Base-by-base conservation (phyloP, 2,113 vertebrate genomes). In the Isurus oxyrinchus region DNA sequence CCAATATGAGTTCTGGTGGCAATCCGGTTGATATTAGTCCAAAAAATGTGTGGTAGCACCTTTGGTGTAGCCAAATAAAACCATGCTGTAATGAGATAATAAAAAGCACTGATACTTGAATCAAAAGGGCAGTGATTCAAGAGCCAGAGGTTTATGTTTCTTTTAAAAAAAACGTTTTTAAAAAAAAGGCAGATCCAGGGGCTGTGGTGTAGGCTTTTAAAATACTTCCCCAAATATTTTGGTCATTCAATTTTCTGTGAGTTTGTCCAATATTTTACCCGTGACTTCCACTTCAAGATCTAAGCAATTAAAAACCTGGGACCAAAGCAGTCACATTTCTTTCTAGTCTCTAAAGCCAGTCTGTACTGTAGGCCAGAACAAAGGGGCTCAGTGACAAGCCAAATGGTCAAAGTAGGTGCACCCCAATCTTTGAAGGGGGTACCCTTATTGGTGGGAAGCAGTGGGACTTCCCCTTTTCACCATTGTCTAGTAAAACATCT, bases 101-200 rank as follows among this genome's bases (percentile, higher is more conserved):
- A 63, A 94, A 94, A 94, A 23, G 59, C 59, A 63, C 8, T 23
- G 61, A 63, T 94, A 40, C 90, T 63, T 94, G 61, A 94, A 94
- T 94, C 90, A 94, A 94, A 59, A 19, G 59, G 90, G 19, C 90
- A 94, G 90, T 94, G 90, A 94, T 94, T 94, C 90, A 94, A 94
- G 90, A 66, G 59, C 23, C 19, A 1, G 90, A 94, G 61, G 35
- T 94, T 94, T n/a, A 66, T n/a, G 59, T 63, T 93, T 93, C 31
- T 93, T 57, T 91, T 59, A 94, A 53, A 35, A 57, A 93, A 93
- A 40, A 13, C 35, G 87, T 23, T 61, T 61, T 2, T 7, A 40
- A 61, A n/a, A 6, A 93, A 93, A 93, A 16, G 90, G 90, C 90
- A 94, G 90, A 94, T 94, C 90, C 90, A 94, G 90, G 90, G 55